These are phyloP conservation scores for Teleogryllus oceanicus DNA, from an alignment of 2,888 invertebrate species.

Conservation along the genomic window DNA sequence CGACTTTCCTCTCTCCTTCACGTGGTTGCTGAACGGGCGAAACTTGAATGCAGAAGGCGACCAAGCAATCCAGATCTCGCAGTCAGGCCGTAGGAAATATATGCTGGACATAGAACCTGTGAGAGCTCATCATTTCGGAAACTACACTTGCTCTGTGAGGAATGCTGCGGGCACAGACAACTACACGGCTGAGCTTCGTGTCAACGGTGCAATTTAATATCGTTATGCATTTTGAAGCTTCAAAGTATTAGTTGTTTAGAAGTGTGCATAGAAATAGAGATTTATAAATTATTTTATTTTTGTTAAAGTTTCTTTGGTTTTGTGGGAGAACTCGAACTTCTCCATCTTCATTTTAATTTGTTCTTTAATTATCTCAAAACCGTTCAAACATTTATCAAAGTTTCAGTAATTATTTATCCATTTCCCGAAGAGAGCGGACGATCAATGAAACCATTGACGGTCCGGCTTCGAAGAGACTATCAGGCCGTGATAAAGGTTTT, in stretches of 20 bases:
- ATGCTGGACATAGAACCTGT: constrained; percentile 56
- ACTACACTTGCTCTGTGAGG: constrained; percentile 57
- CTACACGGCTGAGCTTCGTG: constrained; percentile 51
- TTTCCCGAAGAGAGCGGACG: too few relatives aligned
- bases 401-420: too few relatives aligned
- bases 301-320: too few relatives aligned
- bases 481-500: too few relatives aligned
- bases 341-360: too few relatives aligned
- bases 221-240: too few relatives aligned
- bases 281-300: not conserved
- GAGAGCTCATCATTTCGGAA: constrained; percentile 55
- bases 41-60: not conserved
- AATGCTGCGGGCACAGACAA: constrained; percentile 54
- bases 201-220: constrained; percentile 52
- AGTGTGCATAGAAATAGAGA: not conserved
- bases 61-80: constrained; percentile 46
- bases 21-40: constrained; percentile 56
- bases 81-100: constrained; percentile 60
- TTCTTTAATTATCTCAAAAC: too few relatives aligned
- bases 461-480: too few relatives aligned
- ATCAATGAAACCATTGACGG: too few relatives aligned
- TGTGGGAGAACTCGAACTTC: too few relatives aligned
- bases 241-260: too few relatives aligned
- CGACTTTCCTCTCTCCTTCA: constrained; percentile 68
- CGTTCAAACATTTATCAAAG: too few relatives aligned